Conservation (phyloP, 1,140 invertebrate genomes). For the Sycophaga agraensis region DNA sequence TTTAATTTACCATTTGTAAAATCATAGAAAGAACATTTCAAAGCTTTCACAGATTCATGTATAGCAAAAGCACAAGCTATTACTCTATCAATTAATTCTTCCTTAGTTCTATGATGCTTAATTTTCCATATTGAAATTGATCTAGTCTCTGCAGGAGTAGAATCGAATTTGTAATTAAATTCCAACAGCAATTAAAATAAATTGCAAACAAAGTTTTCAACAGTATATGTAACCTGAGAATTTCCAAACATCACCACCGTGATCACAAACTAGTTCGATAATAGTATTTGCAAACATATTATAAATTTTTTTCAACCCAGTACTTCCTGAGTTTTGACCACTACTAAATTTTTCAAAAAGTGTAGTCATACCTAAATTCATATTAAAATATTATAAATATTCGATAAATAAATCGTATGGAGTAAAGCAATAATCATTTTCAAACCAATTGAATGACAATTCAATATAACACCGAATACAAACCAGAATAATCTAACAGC, state of each 20-base stretch:
- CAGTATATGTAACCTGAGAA: conserved; percentile 38
- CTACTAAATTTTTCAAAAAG: conserved; percentile 35
- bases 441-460: too few species aligned
- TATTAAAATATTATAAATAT: too few species aligned
- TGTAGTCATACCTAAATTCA: conserved; percentile 34
- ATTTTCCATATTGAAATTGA: conserved; percentile 45
- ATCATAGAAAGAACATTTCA: conserved; percentile 3
- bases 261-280: conserved; percentile 39
- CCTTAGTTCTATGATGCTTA: conserved; percentile 5
- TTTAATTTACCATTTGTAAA: background rate
- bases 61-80: conserved; percentile 37
- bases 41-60: conserved; percentile 27
- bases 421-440: too few species aligned
- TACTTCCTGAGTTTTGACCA: conserved; percentile 38
- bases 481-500: conserved; percentile 33
- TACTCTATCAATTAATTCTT: conserved; percentile 32
- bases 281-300: conserved; percentile 38
- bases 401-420: too few species aligned
- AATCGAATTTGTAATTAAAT: background rate
- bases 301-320: conserved; percentile 33
- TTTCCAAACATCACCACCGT: conserved; percentile 44
- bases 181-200: background rate
- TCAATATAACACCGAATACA: too few species aligned
- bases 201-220: background rate
- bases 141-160: conserved; percentile 31